Evolutionary conservation across 2,797 vertebrate genomes (phyloP).

Genomic region (Mionectes olivaceus): DNA sequence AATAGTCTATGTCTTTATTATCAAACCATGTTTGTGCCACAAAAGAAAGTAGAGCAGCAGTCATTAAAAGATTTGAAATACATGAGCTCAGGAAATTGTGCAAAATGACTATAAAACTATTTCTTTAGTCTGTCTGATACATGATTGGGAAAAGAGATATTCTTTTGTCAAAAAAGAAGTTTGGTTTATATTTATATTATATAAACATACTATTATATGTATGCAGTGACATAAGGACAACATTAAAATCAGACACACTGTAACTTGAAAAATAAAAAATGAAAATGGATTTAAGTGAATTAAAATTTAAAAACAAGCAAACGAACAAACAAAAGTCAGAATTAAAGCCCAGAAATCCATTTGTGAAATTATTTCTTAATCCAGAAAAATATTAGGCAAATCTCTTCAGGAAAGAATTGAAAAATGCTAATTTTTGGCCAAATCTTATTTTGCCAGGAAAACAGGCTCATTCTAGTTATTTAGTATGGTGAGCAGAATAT

Average conservation of each 20-base stretch:
- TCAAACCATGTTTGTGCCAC: background rate
- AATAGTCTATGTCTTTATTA: background rate
- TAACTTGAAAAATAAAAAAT: background rate
- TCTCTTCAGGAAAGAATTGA: background rate
- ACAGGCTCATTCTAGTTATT: background rate
- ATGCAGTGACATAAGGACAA: background rate
- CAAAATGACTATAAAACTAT: background rate
- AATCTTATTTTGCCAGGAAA: background rate
- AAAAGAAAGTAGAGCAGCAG: slow-evolving; percentile 10
- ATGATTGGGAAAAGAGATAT: background rate
- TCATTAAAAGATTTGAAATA: slow-evolving; percentile 14
- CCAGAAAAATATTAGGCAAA: background rate
- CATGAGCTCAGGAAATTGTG: background rate
- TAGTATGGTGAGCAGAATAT: background rate
- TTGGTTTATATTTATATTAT: background rate
- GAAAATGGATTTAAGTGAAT: background rate
- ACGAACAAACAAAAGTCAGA: background rate
- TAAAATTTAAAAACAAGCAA: background rate
- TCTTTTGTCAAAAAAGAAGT: background rate
- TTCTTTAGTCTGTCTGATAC: background rate
- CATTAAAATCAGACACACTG: background rate
- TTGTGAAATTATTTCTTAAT: background rate
- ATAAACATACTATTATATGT: background rate
- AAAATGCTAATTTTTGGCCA: background rate
- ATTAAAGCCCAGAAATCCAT: background rate